Evolutionary conservation across 2,888 invertebrate genomes (phyloP).

Genomic region (Lasius platythorax): DNA sequence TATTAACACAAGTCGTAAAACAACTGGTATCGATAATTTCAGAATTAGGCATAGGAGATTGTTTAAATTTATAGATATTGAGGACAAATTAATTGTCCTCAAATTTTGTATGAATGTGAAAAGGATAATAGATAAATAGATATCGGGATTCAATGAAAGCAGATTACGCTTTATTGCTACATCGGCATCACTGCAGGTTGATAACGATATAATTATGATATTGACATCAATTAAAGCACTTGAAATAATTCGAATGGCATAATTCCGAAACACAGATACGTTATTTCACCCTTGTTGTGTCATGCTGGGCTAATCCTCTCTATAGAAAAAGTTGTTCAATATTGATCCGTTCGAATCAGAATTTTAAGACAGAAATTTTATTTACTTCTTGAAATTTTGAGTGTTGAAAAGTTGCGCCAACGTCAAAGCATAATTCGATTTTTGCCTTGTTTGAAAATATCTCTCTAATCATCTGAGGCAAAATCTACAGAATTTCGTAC

Average conservation of each 20-base stretch:
- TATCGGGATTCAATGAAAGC: neutral
- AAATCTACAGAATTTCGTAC: conserved; percentile 75
- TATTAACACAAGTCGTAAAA: neutral
- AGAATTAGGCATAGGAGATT: neutral
- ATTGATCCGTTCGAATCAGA: neutral
- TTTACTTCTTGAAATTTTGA: neutral
- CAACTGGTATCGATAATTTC: neutral
- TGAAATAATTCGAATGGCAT: neutral
- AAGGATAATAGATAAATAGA: neutral
- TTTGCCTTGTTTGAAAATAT: conserved; percentile 9
- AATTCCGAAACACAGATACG: neutral
- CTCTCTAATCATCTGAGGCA: conserved; percentile 1
- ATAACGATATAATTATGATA: neutral
- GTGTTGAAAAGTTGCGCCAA: neutral
- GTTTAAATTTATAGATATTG: neutral
- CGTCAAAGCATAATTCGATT: conserved; percentile 1
- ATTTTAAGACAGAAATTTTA: neutral
- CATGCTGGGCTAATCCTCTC: neutral
- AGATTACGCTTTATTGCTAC: conserved; percentile 3
- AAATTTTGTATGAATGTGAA: neutral
- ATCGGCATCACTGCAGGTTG: neutral
- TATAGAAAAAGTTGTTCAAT: neutral
- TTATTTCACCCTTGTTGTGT: neutral
- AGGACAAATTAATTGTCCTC: neutral
- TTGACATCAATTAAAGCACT: neutral